Base-by-base conservation (phyloP, 2,888 invertebrate genomes). In the Ferrisia virgata region DNA sequence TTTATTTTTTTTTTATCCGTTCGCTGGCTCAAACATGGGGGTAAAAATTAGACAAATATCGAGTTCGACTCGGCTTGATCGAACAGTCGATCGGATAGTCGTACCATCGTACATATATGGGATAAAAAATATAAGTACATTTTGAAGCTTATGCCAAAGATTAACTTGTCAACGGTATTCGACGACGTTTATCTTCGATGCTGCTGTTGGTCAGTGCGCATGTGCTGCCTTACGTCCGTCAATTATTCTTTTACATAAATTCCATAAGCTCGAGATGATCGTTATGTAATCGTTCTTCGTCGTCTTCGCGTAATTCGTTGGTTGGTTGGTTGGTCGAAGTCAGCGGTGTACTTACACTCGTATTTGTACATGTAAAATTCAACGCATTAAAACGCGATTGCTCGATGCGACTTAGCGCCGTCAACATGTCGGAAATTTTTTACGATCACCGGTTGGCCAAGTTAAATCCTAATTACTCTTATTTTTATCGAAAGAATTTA, bases 381-480 rank as follows among this genome's bases (percentile, higher is more conserved):
- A 79, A 79, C 79, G 28, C 28, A 43, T 79, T 79, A 79, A 79
- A 78, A 33, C 33, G 22, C 18, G 64, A 64, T 64, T 28, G 13
- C 64, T 64, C 64, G 64, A 31, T 64, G 13, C 28, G 64, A 64
- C 53, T 28, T 13, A 31, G 64, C 64, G 64, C 22, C 25, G 78
- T 79, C 43, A 28, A 43, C 79, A 79, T 79, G 79, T 80, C 80
- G 80, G 80, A 80, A 80, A 80, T 80, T 80, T n/a, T n/a, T 80
- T 80, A 80, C 53, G 80, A 80, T 33, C 33, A 79, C 79, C 79
- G 28, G 80, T 53, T 47, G 80, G 53, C 31, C 53, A 53, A 43
- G 47, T 53, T 53, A 53, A 80, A 80, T 80, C 40, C 80, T 80
- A 80, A 80, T 80, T 80, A 80, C 53, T 31, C 33, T 47, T 33